phyloP scores from a whole-genome alignment of 2,797 vertebrate species.

The Nyctalus aviator region DNA sequence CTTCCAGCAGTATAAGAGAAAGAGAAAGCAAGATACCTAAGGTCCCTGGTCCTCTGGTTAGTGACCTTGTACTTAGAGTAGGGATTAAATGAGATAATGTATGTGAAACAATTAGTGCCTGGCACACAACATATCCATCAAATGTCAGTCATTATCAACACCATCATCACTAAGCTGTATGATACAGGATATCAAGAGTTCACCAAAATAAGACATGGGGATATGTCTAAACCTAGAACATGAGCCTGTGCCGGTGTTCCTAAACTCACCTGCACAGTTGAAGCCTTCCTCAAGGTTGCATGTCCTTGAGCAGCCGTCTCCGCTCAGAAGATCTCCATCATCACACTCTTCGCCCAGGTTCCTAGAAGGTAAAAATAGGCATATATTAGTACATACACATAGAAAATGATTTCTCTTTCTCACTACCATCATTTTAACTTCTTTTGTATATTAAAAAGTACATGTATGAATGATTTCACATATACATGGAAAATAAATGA shows the following conservation, averaged over 20 bases:
- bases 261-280: slow-evolving; percentile 92
- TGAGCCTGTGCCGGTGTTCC: too few species aligned
- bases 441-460: not conserved
- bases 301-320: slow-evolving; percentile 95
- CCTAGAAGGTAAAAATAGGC: slow-evolving; percentile 83
- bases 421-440: not conserved
- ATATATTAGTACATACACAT: not conserved
- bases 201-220: not conserved
- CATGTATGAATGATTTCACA: not conserved
- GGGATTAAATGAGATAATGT: not conserved
- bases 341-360: slow-evolving; percentile 93
- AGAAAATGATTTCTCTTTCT: not conserved
- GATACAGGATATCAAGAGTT: not conserved
- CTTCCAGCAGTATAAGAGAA: not conserved
- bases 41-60: not conserved
- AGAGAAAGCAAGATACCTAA: not conserved
- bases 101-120: not conserved
- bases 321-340: slow-evolving; percentile 93
- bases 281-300: slow-evolving; percentile 93
- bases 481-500: not conserved
- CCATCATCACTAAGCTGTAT: not conserved
- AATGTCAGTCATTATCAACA: not conserved
- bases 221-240: not conserved
- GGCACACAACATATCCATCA: not conserved
- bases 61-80: not conserved